Conservation (phyloP, 1,140 invertebrate species). For the Mycetomoellerius zeteki region DNA sequence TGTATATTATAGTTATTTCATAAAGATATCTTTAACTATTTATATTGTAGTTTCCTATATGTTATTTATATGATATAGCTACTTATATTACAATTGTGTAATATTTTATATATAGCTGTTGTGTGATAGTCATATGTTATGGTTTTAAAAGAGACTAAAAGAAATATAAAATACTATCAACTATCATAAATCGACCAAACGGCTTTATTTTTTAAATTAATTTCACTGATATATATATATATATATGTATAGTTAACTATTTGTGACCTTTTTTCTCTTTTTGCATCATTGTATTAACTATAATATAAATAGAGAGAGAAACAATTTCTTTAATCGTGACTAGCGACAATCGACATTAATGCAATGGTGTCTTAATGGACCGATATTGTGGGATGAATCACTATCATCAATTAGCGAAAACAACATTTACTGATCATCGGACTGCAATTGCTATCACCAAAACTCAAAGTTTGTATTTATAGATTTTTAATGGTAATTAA, state of each 20-base stretch:
- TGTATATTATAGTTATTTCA: conserved; percentile 10
- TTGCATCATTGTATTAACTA: conserved; percentile 3
- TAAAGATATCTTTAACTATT: neutral
- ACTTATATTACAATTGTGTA: conserved; percentile 4
- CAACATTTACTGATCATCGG: neutral
- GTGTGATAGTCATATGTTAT: neutral
- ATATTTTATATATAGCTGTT: neutral
- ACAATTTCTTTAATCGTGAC: conserved; percentile 14
- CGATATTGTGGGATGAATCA: conserved; percentile 26
- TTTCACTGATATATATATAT: neutral
- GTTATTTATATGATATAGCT: conserved; percentile 16
- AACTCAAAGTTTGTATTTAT: neutral
- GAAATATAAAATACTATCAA: neutral
- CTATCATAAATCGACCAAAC: neutral
- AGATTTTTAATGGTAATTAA: conserved; percentile 22
- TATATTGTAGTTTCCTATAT: neutral
- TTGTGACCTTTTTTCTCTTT: neutral
- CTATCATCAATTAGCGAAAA: conserved; percentile 20
- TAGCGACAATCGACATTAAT: conserved; percentile 38
- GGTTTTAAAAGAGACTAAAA: conserved; percentile 8
- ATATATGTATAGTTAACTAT: neutral
- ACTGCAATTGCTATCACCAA: conserved; percentile 32
- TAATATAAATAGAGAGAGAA: conserved; percentile 46
- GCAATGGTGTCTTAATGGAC: conserved; percentile 33
- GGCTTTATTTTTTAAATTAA: conserved; percentile 9